Base-by-base conservation (phyloP, 2,888 invertebrate species). In the Copidosoma aretas region DNA sequence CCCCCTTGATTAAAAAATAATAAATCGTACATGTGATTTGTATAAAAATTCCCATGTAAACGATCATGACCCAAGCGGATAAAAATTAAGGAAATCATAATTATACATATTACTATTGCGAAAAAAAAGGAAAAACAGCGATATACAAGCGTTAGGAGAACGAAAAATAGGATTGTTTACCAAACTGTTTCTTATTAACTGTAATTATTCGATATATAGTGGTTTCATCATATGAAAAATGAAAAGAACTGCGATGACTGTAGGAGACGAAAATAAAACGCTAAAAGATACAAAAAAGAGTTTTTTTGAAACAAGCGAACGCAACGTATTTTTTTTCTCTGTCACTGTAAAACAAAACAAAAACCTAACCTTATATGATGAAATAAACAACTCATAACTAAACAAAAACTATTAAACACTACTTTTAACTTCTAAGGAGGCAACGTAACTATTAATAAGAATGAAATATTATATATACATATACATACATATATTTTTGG, bases 401-500 rank as follows among this genome's bases (percentile, higher is more conserved):
- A 46, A 83, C 82, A 82, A 83, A 46, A 46, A 83, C 82, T 82
- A 83, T 80, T 82, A 82, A 65, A 83, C 80, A 80, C 80, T 81
- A 83, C 78, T 81, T 17, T 32, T 82, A 82, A 80, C 77, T 78
- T 78, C 77, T 83, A 83, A 83, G 82, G 75, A 80, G 74, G 79
- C 79, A 80, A 81, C 81, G 80, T 81, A 81, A 82, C 78, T 80
- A 82, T 81, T 46, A 8, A 81, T 81, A 80, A 81, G 80, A 83
- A 80, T 80, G 79, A 81, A 80, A 82, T 82, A 81, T 80, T 81
- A 81, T 77, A 78, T 78, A 80, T 76, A 78, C 77, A 80, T 78
- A 79, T 75, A 78, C 75, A 78, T 78, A 79, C 80, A 84, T 84
- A 83, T 83, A 83, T 82, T 83, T 83, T 83, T 83, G 82, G 81